Evolutionary conservation across 2,888 invertebrate species (phyloP), one percentile per base, ranked within the genome.

Genomic region (Phrixothrix hirtus): DNA sequence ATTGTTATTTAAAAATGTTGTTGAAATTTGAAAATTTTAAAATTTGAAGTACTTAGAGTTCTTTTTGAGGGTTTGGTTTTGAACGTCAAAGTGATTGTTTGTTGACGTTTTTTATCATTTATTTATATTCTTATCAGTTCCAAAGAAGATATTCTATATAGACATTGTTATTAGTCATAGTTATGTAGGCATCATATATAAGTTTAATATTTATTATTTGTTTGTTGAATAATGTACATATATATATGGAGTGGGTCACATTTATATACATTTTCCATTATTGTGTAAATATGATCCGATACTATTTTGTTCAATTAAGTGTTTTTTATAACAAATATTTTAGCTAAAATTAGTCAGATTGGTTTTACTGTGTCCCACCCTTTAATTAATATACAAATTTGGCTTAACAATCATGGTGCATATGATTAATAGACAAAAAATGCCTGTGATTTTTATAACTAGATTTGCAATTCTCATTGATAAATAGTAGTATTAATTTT

Each of bases 1-100:
- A 51, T 39, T 46, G 46, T 45, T 51, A 45, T 51, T 51, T 51
- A 60, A 53, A 57, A 64, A 59, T 61, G 60, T 67, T 65, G 65
- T 64, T 65, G 64, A 65, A 62, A 63, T 42, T 48, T 48, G 21
- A 53, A 48, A 53, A 48, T 43, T 48, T 48, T 48, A 47, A 47
- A 48, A 43, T 50, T 26, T 37, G 42, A 45, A 45, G 37, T 42
- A 49, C 49, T 49, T 44, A 35, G 38, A 44, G 21, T 32, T 31
- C 31, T 39, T 35, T 45, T 38, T 30, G 37, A 30, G 17, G 27
- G 25, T 51, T 46, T 41, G 32, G 41, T 45, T 44, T 32, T 32
- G 10, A 39, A 39, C 39, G 26, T 21, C 21, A 39, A 39, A 41
- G 14, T 41, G 32, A 46, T 38, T 27, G 44, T 44, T 44, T 36